Evolutionary conservation across 2,797 vertebrate species (phyloP).

Genomic region (Todus mexicanus): DNA sequence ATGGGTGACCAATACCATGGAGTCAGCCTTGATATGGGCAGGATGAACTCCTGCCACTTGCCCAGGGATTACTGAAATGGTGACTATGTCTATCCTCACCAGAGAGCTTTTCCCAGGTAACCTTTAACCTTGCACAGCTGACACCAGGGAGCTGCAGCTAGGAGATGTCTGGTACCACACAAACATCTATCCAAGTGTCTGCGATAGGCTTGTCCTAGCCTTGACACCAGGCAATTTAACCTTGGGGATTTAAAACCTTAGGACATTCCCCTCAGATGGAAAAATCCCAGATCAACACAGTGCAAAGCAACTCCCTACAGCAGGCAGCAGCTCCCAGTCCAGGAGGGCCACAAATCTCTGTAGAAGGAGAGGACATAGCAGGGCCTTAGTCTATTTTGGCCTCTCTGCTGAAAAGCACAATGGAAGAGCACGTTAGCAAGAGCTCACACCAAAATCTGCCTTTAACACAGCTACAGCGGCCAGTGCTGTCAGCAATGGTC

Average conservation of each 20-base stretch:
- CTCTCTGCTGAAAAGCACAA: neutral
- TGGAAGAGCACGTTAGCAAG: neutral
- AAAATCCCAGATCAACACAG: neutral
- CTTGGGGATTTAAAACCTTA: neutral
- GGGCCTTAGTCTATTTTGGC: neutral
- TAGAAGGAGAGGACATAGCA: neutral
- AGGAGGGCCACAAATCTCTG: neutral
- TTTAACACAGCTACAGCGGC: neutral
- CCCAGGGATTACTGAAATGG: rapidly evolving
- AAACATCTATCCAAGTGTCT: neutral
- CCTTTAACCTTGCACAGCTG: neutral
- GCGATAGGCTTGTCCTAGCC: neutral
- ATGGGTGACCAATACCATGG: neutral
- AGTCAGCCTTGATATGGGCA: neutral
- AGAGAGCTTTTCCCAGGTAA: neutral
- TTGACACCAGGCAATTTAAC: neutral
- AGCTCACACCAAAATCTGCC: neutral
- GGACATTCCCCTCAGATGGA: neutral
- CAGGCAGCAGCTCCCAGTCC: neutral
- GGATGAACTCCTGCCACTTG: neutral
- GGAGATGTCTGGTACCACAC: neutral
- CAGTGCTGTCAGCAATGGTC: neutral
- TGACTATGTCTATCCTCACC: neutral
- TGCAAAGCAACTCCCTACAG: neutral
- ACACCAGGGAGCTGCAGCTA: neutral